Evolutionary conservation across 2,797 vertebrate genomes (phyloP), one percentile per base, ranked within the genome.

Genomic region (Takifugu rubripes): DNA sequence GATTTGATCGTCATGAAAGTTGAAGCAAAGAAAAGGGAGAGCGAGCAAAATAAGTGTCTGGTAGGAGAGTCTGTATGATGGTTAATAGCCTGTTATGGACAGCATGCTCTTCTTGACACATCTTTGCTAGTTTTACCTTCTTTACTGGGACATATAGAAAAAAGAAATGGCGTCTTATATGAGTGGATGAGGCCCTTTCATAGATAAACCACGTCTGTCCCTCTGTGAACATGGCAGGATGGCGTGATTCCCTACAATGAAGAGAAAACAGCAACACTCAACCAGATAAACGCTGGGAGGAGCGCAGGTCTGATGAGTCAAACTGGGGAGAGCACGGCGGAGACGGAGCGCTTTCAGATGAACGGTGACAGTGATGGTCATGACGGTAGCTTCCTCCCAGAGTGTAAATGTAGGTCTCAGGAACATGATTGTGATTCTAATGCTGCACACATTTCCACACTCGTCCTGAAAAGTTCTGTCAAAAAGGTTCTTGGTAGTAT

Each of bases 1-100:
- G 86, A 93, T 11, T 46, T 87, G 63, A 88, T 92, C 81, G 86
- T 93, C 71, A 91, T 84, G 61, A 92, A 78, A 73, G 82, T 96
- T 59, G 89, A 91, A 24, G 82, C 91, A 69, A 85, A 93, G 65
- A 93, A 70, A 71, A 86, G 71, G 61, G 85, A 91, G 36, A 59
- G 64, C 11, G 88, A 78, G 36, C 83, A 70, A 70, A 82, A 85
- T 26, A 84, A 90, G 57, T 61, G 54, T 0, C 64, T 87, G 92
- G 95, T 95, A 82, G 74, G 78, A 66, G 53, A 76, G 47, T 21
- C 5, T n/a, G 17, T 21, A 17, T n/a, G 6, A 46, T 17, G 5
- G 16, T n/a, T n/a, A 46, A 24, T 12, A 25, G 21, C 21, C 10
- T 7, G 9, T 33, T 17, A 47, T 21, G 2, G 21, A 24, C 6